These are phyloP conservation scores for Phycodurus eques DNA, from an alignment of 2,113 vertebrate genomes.

Conservation along the genomic window DNA sequence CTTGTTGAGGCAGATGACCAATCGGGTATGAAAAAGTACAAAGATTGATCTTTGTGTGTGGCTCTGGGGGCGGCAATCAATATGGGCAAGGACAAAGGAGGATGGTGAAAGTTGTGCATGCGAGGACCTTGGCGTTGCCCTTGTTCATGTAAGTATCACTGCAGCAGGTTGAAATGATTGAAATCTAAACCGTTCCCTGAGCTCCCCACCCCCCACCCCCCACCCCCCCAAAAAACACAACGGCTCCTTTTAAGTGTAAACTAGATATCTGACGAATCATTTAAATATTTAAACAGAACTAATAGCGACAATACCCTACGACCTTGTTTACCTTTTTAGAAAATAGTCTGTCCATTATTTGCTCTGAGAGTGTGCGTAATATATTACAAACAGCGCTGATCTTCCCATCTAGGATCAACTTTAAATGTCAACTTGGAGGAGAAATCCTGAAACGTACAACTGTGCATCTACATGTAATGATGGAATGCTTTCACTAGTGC, in stretches of 20 bases:
- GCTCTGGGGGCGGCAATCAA: constrained; percentile 36
- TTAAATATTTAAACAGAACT: constrained; percentile 63
- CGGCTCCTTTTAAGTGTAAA: constrained; percentile 22
- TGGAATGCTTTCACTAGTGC: too few species aligned
- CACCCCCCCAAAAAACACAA: constrained; percentile 24
- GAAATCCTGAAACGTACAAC: neutral
- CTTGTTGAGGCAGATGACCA: neutral
- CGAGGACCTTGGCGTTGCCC: constrained; percentile 51
- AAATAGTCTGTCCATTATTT: neutral
- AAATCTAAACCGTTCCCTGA: constrained; percentile 46
- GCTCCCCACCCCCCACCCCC: too few species aligned
- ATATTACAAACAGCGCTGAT: neutral
- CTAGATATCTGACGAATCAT: constrained; percentile 39
- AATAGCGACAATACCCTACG: constrained; percentile 33
- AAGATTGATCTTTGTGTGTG: constrained; percentile 6
- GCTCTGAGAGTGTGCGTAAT: neutral
- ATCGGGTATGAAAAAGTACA: constrained; percentile 1
- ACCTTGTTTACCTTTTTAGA: constrained; percentile 9
- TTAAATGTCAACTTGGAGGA: neutral
- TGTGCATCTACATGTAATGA: neutral
- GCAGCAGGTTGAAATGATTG: constrained; percentile 41
- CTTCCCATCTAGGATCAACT: neutral
- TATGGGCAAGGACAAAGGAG: constrained; percentile 35
- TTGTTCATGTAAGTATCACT: constrained; percentile 67
- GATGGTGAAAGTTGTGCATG: neutral